These are phyloP conservation scores for Paedocypris micromegethes DNA, from an alignment of 2,797 vertebrate species.

Conservation along the genomic window DNA sequence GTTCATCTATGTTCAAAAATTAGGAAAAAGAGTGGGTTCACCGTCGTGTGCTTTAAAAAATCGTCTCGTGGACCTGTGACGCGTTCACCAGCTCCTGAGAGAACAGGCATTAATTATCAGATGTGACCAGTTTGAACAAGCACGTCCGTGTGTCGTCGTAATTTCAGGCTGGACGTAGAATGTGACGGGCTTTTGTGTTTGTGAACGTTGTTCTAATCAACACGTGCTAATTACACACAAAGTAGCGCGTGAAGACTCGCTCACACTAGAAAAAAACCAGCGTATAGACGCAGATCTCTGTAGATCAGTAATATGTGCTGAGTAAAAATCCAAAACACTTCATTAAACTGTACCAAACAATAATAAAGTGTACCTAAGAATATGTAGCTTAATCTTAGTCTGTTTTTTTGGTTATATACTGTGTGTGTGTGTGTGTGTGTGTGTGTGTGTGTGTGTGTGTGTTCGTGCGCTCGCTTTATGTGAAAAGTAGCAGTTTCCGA, in stretches of 20 bases:
- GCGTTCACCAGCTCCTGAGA: background rate
- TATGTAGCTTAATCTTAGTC: background rate
- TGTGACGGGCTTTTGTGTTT: constrained; percentile 33
- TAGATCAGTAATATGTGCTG: no score
- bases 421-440: background rate
- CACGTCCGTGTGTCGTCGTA: background rate
- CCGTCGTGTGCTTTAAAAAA: no score
- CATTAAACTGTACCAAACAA: no score
- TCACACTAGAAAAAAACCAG: no score
- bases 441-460: background rate
- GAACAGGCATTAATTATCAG: constrained; percentile 31
- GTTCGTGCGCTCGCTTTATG: no score
- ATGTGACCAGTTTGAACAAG: background rate
- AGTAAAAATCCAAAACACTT: no score
- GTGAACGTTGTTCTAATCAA: constrained; percentile 56
- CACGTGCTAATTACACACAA: constrained; percentile 54
- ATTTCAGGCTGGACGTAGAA: constrained; percentile 23
- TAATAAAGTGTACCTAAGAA: no score
- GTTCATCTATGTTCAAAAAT: no score
- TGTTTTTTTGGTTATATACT: background rate
- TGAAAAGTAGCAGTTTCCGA: no score
- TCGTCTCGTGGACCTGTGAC: no score
- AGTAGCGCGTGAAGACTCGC: background rate
- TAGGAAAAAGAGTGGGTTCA: no score
- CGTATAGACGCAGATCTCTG: no score